A percentile compares a stretch with the other conserved stretches of the same genome.
Conservation (phyloP, 2,888 invertebrate species). For the Hymenopus coronatus region DNA sequence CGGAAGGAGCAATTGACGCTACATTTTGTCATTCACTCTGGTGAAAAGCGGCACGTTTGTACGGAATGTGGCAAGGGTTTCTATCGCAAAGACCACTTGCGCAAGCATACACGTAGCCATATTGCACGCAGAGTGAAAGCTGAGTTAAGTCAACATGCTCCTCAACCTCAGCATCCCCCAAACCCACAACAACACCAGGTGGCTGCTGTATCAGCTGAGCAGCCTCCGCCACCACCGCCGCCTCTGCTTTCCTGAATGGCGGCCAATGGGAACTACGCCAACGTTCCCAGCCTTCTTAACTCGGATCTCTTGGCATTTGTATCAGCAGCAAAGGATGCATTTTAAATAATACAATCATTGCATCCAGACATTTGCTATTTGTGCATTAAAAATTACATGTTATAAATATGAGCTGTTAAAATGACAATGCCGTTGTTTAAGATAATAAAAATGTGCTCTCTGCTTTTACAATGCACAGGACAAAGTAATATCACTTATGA, state of each 20-base stretch:
- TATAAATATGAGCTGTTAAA: neutral
- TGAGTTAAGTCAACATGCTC: slow-evolving; percentile 70
- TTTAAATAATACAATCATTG: slow-evolving; percentile 16
- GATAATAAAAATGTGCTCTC: neutral
- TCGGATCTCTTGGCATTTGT: slow-evolving; percentile 37
- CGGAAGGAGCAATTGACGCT: slow-evolving; percentile 84
- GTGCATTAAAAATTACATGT: neutral
- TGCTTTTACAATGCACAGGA: neutral
- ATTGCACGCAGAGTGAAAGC: slow-evolving; percentile 82
- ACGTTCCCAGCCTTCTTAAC: slow-evolving; percentile 36
- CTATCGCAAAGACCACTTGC: slow-evolving; percentile 82
- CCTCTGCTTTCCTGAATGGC: slow-evolving; percentile 36
- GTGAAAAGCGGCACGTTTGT: slow-evolving; percentile 83
- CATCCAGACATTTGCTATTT: neutral
- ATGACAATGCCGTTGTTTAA: neutral
- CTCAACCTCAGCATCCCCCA: slow-evolving; percentile 29
- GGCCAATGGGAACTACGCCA: slow-evolving; percentile 37
- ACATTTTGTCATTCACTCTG: slow-evolving; percentile 87
- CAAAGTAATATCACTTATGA: neutral
- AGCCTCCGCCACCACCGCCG: slow-evolving; percentile 33
- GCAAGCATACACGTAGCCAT: slow-evolving; percentile 81
- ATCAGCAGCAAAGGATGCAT: slow-evolving; percentile 35
- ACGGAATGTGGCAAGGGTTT: slow-evolving; percentile 87
- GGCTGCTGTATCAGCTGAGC: slow-evolving; percentile 31
- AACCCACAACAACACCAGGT: slow-evolving; percentile 24